Evolutionary conservation across 2,888 invertebrate species (phyloP), one percentile per base, ranked within the genome.

Genomic region (Drosophila affinis): DNA sequence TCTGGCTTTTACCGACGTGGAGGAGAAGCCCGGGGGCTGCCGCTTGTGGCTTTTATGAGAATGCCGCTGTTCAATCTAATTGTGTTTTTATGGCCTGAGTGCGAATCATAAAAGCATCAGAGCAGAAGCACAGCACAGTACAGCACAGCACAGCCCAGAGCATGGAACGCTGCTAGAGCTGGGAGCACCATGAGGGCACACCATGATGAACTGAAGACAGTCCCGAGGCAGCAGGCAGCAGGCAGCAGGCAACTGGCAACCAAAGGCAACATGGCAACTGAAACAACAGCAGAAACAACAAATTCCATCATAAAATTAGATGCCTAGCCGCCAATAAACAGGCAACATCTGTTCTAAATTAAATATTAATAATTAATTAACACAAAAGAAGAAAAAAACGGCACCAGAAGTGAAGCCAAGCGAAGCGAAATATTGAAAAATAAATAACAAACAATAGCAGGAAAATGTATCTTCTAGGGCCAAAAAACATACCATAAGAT

Each of bases 291-390:
- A 39, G 14, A 14, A 14, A 2, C 39, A 39, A 14, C 39, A 39
- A 39, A 39, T 39, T 39, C 39, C 39, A n/a, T 39, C 39, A 39
- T 14, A 6, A 39, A 39, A 39, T 39, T 39, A 39, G 39, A 39
- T 39, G 39, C 39, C 39, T 39, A 39, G 39, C 2, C 54, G 59
- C 18, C 62, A 46, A 67, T 62, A 73, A 73, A 44, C 55, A 67
- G 59, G 44, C 29, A 63, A 27, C 73, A 79, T 53, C 74, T 67
- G 75, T 32, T 59, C 46, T 62, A 62, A 67, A 77, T 76, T 77
- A 81, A 73, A 75, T 73, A 77, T 77, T 67, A 72, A 79, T 81
- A 79, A 69, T 77, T 81, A 67, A 77, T 76, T 75, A 58, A 68
- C 65, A 75, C 45, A 54, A 55, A 71, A 67, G 46, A 45, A 45